Percentiles rank a stretch among this genome's conserved stretches.
Evolutionary conservation across 1,140 invertebrate species (phyloP).

Genomic region (Phocides pigmalion): DNA sequence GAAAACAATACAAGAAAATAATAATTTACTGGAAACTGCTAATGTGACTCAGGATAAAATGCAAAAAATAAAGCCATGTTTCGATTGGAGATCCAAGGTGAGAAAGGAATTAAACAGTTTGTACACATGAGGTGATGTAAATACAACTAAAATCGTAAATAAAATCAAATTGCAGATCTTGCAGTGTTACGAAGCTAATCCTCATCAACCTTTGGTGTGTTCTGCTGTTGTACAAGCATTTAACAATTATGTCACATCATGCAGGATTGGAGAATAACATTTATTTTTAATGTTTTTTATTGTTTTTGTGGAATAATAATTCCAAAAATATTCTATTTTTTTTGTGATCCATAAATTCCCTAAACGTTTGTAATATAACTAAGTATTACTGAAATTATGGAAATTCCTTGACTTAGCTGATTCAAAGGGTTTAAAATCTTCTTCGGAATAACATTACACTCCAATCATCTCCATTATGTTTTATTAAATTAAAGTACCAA

Average conservation of each 20-base stretch:
- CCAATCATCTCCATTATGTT: too few relatives aligned
- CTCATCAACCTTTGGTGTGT: constrained; percentile 67
- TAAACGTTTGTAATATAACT: too few relatives aligned
- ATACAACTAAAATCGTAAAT: constrained; percentile 9
- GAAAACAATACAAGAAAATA: constrained; percentile 58
- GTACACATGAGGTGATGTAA: background rate
- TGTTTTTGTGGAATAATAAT: background rate
- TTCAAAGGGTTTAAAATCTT: too few relatives aligned
- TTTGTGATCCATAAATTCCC: too few relatives aligned
- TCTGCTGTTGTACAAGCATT: constrained; percentile 66
- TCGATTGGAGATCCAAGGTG: constrained; percentile 66
- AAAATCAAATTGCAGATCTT: constrained; percentile 60
- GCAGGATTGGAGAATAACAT: constrained; percentile 52
- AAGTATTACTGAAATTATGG: too few relatives aligned
- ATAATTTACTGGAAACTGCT: constrained; percentile 49
- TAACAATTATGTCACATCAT: constrained; percentile 62
- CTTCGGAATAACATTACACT: too few relatives aligned
- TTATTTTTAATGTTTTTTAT: constrained; percentile 1
- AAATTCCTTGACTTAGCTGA: too few relatives aligned
- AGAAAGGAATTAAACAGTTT: constrained; percentile 1
- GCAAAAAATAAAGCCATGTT: constrained; percentile 67
- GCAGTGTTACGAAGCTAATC: constrained; percentile 75
- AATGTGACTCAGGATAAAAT: constrained; percentile 57
- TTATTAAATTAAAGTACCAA: too few relatives aligned
- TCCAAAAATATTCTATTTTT: too few relatives aligned